Evolutionary conservation across 2,797 vertebrate species (phyloP), one percentile per base, ranked within the genome.

Genomic region (Propithecus deckenii): DNA sequence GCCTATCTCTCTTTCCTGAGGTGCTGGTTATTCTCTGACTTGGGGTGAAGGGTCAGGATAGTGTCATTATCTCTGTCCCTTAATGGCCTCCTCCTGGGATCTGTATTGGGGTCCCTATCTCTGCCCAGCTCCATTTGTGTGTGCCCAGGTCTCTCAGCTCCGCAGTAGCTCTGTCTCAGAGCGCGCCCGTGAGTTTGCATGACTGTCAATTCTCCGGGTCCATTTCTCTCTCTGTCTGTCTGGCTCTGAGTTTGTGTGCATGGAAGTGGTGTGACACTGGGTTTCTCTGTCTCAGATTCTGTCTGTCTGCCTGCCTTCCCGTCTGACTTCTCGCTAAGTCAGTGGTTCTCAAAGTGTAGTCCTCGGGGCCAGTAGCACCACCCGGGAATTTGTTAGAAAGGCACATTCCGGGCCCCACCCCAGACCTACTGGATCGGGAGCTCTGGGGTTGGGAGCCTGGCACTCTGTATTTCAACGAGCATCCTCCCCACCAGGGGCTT

Each of bases 161-260:
- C 25, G 50, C 25, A 2, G 32, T 30, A 7, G 25, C 75, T 63
- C 50, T 46, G 32, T 20, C 65, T 57, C 50, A 0, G 32, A 17
- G 41, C 6, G 4, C 0, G 11, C 30, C 76, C 1, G 0, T 74
- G 55, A 71, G 22, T 41, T 72, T 30, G 6, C 41, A 5, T 15
- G 69, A 18, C 75, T 7, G 1, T 63, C n/a, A 32, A 22, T 55
- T 30, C 75, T 35, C 74, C 2, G 28, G 52, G 17, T 35, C 67
- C 13, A 0, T 75, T n/a, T 71, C 30, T 87, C 59, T 72, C 61
- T 74, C 65, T 67, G 38, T 30, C 38, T 76, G 55, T 83, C 50
- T 90, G 15, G 15, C 69, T 71, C 75, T 41, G 55, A 78, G 30
- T 52, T 4, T 30, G 46, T 84, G n/a, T 78, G 55, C 52, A 71